phyloP scores from a whole-genome alignment of 2,888 invertebrate species.

The Ichneumoninae sp. region DNA sequence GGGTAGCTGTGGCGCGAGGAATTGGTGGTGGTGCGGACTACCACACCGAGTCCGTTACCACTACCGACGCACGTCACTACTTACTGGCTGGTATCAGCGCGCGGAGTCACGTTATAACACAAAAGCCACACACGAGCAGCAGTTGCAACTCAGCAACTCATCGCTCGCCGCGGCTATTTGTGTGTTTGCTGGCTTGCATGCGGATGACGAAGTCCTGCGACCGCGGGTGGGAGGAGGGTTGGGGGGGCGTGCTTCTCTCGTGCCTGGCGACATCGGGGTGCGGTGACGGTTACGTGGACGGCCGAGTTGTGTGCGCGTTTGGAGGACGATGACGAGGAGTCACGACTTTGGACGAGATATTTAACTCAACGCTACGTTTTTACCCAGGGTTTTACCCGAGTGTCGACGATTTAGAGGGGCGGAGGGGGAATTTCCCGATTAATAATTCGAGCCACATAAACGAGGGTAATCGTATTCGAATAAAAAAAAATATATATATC shows the following conservation, averaged over 20 bases:
- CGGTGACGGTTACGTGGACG: slow-evolving; percentile 61
- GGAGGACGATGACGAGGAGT: slow-evolving; percentile 52
- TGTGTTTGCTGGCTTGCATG: slow-evolving; percentile 25
- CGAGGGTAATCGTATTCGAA: not conserved
- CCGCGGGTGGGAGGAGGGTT: slow-evolving; percentile 6
- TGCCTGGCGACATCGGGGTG: slow-evolving; percentile 52
- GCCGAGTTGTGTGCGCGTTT: slow-evolving; percentile 33
- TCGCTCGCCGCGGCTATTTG: slow-evolving; percentile 17
- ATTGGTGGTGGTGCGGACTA: not conserved
- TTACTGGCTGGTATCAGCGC: not conserved
- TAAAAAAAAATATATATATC: not conserved
- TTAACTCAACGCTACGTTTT: not conserved
- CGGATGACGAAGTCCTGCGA: slow-evolving; percentile 53
- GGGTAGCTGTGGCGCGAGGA: not conserved
- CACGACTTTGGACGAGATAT: slow-evolving; percentile 25
- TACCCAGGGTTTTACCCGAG: slow-evolving; percentile 1
- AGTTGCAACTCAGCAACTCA: slow-evolving; percentile 42
- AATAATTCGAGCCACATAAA: not conserved
- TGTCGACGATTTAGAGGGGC: not conserved
- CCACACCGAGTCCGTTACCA: not conserved
- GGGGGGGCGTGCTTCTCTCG: not conserved
- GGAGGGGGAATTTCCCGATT: not conserved
- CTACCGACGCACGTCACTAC: not conserved
- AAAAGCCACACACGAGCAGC: slow-evolving; percentile 13
- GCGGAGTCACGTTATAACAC: slow-evolving; percentile 40